phyloP scores from a whole-genome alignment of 1,140 invertebrate genomes.

The Atopsyche davidsoni region DNA sequence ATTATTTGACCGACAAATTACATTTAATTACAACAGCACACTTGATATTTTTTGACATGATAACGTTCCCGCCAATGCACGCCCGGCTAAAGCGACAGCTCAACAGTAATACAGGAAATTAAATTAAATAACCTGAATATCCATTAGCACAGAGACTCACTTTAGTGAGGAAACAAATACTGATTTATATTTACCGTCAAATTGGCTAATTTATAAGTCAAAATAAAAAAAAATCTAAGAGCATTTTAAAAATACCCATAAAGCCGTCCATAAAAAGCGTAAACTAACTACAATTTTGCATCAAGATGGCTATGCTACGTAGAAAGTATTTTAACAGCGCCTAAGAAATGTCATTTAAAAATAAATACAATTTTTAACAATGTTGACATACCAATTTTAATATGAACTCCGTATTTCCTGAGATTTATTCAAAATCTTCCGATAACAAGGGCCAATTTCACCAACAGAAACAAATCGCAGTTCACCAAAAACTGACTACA shows the following conservation, averaged over 20 bases:
- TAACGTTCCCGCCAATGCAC: slow-evolving; percentile 3
- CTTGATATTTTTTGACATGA: neutral
- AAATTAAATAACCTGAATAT: too few species aligned
- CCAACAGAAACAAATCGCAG: slow-evolving; percentile 14
- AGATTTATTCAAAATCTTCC: slow-evolving; percentile 9
- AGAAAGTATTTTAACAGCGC: neutral
- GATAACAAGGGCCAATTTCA: slow-evolving; percentile 4
- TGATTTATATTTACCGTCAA: too few species aligned
- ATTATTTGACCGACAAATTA: too few species aligned
- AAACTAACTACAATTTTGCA: neutral
- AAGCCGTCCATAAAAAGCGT: neutral
- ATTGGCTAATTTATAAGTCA: neutral
- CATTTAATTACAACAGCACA: too few species aligned
- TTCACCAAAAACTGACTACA: slow-evolving; percentile 6
- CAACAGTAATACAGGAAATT: too few species aligned
- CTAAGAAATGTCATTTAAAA: neutral
- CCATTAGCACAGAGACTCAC: too few species aligned
- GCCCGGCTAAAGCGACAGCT: neutral
- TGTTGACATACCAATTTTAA: slow-evolving; percentile 9
- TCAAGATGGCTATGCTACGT: neutral
- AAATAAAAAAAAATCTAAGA: neutral
- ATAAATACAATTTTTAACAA: neutral
- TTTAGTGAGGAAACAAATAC: too few species aligned
- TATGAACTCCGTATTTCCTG: slow-evolving; percentile 4
- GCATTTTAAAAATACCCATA: slow-evolving; percentile 1